Percentiles rank a stretch among this genome's conserved stretches.
phyloP scores from a whole-genome alignment of 2,888 invertebrate genomes.

The Stegophylla sp. region DNA sequence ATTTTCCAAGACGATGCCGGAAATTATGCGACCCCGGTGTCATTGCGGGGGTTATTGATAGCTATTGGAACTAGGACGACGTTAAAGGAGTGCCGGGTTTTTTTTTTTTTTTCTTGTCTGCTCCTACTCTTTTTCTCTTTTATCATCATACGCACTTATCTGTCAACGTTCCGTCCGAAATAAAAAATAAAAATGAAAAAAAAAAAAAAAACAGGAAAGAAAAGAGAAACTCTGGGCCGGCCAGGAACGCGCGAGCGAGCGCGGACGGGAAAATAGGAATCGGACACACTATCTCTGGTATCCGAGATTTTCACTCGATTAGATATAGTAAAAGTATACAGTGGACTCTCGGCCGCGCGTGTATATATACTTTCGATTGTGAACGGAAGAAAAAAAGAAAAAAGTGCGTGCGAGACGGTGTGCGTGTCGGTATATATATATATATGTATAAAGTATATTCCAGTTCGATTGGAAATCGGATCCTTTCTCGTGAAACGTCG shows the following conservation, averaged over 20 bases:
- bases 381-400: not conserved
- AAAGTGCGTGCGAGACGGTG: not conserved
- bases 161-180: conserved; percentile 10
- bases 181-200: not conserved
- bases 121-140: not conserved
- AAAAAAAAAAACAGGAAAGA: not conserved
- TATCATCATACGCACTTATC: conserved; percentile 13
- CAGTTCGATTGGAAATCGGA: conserved; percentile 36
- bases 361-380: conserved; percentile 18
- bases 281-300: not conserved
- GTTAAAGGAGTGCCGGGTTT: conserved; percentile 5
- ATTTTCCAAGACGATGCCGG: conserved; percentile 29
- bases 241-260: too few relatives aligned
- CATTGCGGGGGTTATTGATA: conserved; percentile 42
- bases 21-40: conserved; percentile 31
- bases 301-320: conserved; percentile 43
- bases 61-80: not conserved
- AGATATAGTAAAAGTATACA: too few relatives aligned
- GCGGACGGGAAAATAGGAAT: not conserved
- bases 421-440: not conserved
- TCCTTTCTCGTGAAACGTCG: conserved; percentile 45
- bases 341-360: not conserved
- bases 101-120: not conserved
- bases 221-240: too few relatives aligned
- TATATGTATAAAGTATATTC: conserved; percentile 16